Base-by-base conservation (phyloP, 2,888 invertebrate genomes). In the Megastigmus dorsalis region DNA sequence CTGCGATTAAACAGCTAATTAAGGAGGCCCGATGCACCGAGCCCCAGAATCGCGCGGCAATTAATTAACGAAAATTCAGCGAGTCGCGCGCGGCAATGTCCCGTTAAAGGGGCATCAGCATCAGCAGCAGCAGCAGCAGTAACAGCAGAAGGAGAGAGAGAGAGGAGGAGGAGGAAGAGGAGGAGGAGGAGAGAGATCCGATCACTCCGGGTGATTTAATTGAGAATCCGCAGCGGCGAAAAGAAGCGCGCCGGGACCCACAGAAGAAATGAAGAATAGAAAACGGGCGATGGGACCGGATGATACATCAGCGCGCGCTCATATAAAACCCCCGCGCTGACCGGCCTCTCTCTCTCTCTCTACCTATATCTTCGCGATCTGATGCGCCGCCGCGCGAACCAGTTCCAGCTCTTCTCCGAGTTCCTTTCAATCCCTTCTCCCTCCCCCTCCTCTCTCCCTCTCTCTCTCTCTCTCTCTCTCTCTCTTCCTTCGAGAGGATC, bases 231-330 rank as follows among this genome's bases (percentile, higher is more conserved):
- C 33, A n/a, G 62, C 48, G 10, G 33, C 33, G 38, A 45, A 10
- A 38, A 65, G 52, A 26, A 28, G 18, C n/a, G n/a, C n/a, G n/a
- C n/a, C n/a, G n/a, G n/a, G 33, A 41, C 33, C 20, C n/a, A 13
- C 43, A n/a, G n/a, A 41, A 68, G 60, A 72, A 52, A 73, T 67
- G 73, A 73, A 60, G 59, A 73, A 67, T 73, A 73, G 73, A 67
- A 60, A 55, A 60, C 20, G 18, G 54, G 79, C 84, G 86, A 86
- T 86, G 83, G 86, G 86, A 83, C 82, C 78, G 75, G 66, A 74
- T 80, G 86, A 86, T 86, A 86, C 78, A 79, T 78, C 78, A 77
- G 78, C 76, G 76, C 75, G 80, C 18, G 1, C 57, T 68, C 59
- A 68, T 68, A 68, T 68, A 68, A 68, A 50, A 59, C 48, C n/a